Percentiles rank a stretch among this genome's conserved stretches.
Conservation (phyloP, 2,113 vertebrate genomes). For the Limanda limanda region DNA sequence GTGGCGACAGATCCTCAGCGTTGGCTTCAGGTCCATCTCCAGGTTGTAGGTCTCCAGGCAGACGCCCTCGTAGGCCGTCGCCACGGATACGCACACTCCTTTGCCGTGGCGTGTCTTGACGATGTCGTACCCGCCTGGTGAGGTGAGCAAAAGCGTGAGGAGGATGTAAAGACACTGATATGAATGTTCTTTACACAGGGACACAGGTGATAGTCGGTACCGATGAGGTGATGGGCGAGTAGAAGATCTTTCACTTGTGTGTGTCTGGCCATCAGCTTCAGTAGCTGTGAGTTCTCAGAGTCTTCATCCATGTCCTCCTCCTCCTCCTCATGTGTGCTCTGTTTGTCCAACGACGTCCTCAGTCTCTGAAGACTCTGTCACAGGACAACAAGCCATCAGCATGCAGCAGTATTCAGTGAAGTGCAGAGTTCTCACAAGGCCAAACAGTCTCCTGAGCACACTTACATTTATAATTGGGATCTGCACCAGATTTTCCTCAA, state of each 20-base stretch:
- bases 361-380: conserved; percentile 58
- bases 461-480: too few species aligned
- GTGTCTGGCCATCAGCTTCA: conserved; percentile 68
- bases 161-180: not conserved
- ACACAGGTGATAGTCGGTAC: conserved; percentile 52
- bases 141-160: not conserved
- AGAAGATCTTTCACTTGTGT: conserved; percentile 77
- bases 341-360: conserved; percentile 35
- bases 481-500: too few species aligned
- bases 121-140: conserved; percentile 79
- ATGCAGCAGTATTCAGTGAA: too few species aligned
- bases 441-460: too few species aligned
- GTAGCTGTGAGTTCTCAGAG: conserved; percentile 41
- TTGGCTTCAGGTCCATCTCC: conserved; percentile 73
- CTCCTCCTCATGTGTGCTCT: conserved; percentile 15
- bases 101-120: conserved; percentile 65
- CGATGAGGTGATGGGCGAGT: conserved; percentile 75
- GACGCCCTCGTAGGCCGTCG: conserved; percentile 73
- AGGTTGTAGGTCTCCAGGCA: conserved; percentile 80
- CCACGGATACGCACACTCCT: conserved; percentile 74
- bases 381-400: not conserved
- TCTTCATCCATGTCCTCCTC: conserved; percentile 53
- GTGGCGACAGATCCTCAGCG: conserved; percentile 75
- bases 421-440: too few species aligned
- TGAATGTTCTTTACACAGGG: not conserved